Evolutionary conservation across 1,140 invertebrate species (phyloP), one percentile per base, ranked within the genome.

Genomic region (Neodiprion lecontei): DNA sequence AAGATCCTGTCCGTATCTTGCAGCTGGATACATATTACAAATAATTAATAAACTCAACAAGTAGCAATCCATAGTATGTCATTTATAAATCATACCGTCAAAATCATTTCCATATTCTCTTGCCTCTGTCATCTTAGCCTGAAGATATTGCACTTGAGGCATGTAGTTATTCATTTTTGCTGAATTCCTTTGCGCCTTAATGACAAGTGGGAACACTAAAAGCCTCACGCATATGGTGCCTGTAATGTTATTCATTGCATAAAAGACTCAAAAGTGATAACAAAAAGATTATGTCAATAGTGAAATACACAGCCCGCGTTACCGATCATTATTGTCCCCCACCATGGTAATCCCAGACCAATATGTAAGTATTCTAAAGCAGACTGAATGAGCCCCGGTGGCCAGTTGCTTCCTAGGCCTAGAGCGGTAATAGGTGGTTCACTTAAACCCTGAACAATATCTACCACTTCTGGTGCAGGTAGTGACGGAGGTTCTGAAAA

Each of bases 301-400:
- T 17, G 10, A 68, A 69, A 67, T 53, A 61, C 21, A 23, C 73
- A 72, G 23, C 65, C 14, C 21, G 48, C 66, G 61, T 84, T 89
- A 95, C 94, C 90, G 72, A 94, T 83, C 7, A 92, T 88, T 82
- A 99, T 98, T 12, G 94, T 85, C 23, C 85, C 91, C 96, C 97
- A 98, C 97, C 97, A 99, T 2, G 97, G 97, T 14, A 98, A 69
- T 80, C 92, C 93, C 14, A 89, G 84, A 1, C 85, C 85, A 61
- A 95, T 90, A 85, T 99, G 97, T 10, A 98, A 66, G 79, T 88
- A 93, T 87, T 99, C 97, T 79, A 99, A 87, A 75, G 88, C 89
- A 67, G 92, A 90, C 84, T 98, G 95, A 1, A 97, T 86, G 0
- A 96, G 82, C 5, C 97, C 97, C 11, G 93, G 84, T 1, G 97